These are phyloP conservation scores for Nematolebias whitei DNA, from an alignment of 2,113 vertebrate species.

Conservation along the genomic window DNA sequence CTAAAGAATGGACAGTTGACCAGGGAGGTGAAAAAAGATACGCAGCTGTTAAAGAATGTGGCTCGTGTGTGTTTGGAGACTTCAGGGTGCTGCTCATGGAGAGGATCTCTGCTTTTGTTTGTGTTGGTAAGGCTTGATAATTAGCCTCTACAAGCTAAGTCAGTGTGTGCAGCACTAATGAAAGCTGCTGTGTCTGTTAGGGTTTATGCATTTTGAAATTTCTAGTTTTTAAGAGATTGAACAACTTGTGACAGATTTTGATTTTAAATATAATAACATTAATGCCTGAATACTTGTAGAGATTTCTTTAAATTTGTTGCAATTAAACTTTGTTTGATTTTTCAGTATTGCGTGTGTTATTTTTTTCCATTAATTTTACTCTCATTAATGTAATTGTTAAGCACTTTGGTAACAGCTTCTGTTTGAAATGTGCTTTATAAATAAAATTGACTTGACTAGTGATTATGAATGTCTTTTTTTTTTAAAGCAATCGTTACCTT, in stretches of 20 bases:
- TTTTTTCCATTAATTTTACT: too few relatives aligned
- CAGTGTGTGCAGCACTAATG: neutral
- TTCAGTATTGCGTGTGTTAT: too few relatives aligned
- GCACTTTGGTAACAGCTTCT: too few relatives aligned
- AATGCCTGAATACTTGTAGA: neutral
- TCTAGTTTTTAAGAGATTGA: neutral
- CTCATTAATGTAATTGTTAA: too few relatives aligned
- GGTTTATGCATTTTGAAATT: too few relatives aligned
- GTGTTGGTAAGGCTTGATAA: slow-evolving; percentile 58
- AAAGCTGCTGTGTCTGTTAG: neutral
- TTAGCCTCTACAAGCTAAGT: slow-evolving; percentile 10
- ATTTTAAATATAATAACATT: too few relatives aligned
- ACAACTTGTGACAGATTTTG: too few relatives aligned
- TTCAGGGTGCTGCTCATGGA: slow-evolving; percentile 21
- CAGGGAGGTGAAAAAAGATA: slow-evolving; percentile 16
- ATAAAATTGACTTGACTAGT: too few relatives aligned
- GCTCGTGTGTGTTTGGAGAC: slow-evolving; percentile 27
- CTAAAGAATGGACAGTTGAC: slow-evolving; percentile 50
- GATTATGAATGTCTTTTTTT: neutral
- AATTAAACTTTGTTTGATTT: too few relatives aligned
- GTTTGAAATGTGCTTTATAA: too few relatives aligned
- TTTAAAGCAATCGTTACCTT: neutral
- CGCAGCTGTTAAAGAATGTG: slow-evolving; percentile 45
- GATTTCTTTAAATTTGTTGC: neutral
- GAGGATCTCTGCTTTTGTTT: slow-evolving; percentile 21